Evolutionary conservation across 2,797 vertebrate genomes (phyloP).

Genomic region (Danio choprae): DNA sequence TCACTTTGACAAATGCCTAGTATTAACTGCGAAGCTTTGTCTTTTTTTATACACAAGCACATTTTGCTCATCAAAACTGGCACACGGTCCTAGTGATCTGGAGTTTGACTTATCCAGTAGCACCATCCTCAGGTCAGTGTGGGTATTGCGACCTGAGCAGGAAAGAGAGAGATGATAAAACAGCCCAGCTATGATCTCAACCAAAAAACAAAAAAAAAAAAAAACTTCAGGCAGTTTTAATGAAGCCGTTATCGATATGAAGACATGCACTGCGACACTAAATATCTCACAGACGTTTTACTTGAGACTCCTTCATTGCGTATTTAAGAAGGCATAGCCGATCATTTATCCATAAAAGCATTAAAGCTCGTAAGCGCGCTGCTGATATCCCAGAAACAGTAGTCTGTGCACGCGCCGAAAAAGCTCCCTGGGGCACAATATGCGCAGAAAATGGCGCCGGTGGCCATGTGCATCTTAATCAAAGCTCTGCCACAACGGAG

Average conservation of each 20-base stretch:
- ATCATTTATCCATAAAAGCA: conserved; percentile 49
- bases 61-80: conserved; percentile 9
- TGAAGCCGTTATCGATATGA: conserved; percentile 46
- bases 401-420: conserved; percentile 53
- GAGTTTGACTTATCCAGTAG: conserved; percentile 70
- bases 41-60: conserved; percentile 33
- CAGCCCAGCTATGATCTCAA: conserved; percentile 39
- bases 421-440: conserved; percentile 61
- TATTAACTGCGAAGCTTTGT: conserved; percentile 14
- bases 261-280: conserved; percentile 28
- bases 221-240: conserved; percentile 48
- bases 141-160: conserved; percentile 64
- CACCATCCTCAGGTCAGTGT: conserved; percentile 78
- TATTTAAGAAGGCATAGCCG: conserved; percentile 33
- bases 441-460: conserved; percentile 68
- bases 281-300: conserved; percentile 23
- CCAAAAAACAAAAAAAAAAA: too few relatives aligned
- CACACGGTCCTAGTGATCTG: not conserved
- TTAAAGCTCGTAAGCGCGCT: conserved; percentile 11
- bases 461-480: conserved; percentile 81
- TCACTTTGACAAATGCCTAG: conserved; percentile 13
- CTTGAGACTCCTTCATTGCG: conserved; percentile 1
- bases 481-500: conserved; percentile 73
- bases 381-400: conserved; percentile 47
- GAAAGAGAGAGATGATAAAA: conserved; percentile 7